Percentiles rank a stretch among this genome's conserved stretches.
Conservation (phyloP, 2,888 invertebrate species). For the Pheosia tremula region DNA sequence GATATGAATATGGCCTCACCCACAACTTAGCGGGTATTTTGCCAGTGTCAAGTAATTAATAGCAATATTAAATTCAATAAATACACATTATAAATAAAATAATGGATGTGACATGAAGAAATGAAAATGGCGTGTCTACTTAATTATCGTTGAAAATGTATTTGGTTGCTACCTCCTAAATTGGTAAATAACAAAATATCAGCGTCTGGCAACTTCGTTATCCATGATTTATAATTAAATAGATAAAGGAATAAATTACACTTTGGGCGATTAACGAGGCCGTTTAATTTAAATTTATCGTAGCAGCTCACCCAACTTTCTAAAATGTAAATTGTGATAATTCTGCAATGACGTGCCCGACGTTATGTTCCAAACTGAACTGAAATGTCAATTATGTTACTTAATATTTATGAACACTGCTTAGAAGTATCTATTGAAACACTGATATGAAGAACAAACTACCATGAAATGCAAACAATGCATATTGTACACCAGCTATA, state of each 20-base stretch:
- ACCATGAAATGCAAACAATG: too few relatives aligned
- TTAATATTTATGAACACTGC: not conserved
- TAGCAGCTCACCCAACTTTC: conserved; percentile 31
- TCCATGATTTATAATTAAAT: conserved; percentile 38
- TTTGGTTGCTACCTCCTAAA: not conserved
- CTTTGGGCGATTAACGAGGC: conserved; percentile 41
- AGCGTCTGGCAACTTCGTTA: conserved; percentile 16
- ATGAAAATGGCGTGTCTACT: too few relatives aligned
- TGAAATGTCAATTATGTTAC: not conserved
- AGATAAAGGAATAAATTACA: conserved; percentile 43
- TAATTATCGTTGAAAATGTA: conserved; percentile 1
- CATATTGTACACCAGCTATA: too few relatives aligned
- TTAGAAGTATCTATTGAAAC: not conserved
- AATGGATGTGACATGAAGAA: too few relatives aligned
- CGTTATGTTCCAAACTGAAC: conserved; percentile 16
- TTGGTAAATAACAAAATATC: conserved; percentile 17
- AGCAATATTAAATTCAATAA: too few relatives aligned
- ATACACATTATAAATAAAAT: too few relatives aligned
- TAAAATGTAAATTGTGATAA: conserved; percentile 46
- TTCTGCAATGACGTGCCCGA: conserved; percentile 23
- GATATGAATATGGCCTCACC: too few relatives aligned
- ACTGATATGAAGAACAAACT: too few relatives aligned
- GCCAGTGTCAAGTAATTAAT: too few relatives aligned
- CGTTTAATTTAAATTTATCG: conserved; percentile 48
- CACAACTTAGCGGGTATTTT: too few relatives aligned